Evolutionary conservation across 2,113 vertebrate genomes (phyloP).

Genomic region (Phyllopteryx taeniolatus): DNA sequence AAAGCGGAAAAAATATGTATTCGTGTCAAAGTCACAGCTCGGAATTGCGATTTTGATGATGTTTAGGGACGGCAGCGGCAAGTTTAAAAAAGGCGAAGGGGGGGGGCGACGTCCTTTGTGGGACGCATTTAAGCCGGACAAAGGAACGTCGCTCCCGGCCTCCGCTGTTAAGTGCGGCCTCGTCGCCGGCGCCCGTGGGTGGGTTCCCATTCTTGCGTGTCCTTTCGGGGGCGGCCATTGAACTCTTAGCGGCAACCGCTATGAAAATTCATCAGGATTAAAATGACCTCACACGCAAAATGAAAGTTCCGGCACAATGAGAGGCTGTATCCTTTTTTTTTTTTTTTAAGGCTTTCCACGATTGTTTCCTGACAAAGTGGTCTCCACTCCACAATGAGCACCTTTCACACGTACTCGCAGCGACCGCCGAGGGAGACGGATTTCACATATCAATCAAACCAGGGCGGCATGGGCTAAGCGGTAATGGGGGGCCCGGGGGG

Average conservation of each 20-base stretch:
- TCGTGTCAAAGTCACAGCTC: too few species aligned
- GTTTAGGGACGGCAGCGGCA: background rate
- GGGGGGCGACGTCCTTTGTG: constrained; percentile 57
- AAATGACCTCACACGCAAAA: constrained; percentile 83
- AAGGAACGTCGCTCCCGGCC: constrained; percentile 66
- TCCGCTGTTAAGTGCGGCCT: constrained; percentile 71
- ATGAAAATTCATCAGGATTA: constrained; percentile 85
- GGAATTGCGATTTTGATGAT: too few species aligned
- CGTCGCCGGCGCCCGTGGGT: constrained; percentile 69
- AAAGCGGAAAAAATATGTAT: too few species aligned
- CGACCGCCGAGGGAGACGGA: constrained; percentile 76
- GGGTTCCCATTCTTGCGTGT: constrained; percentile 58
- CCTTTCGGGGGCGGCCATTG: constrained; percentile 76
- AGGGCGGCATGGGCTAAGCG: constrained; percentile 10
- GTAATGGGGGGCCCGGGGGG: background rate
- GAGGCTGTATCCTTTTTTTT: constrained; percentile 70
- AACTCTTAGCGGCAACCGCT: constrained; percentile 68
- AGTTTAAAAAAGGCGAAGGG: background rate
- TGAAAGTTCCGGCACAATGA: constrained; percentile 78
- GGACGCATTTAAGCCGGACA: constrained; percentile 43
- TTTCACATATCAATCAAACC: constrained; percentile 85
- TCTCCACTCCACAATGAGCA: constrained; percentile 76
- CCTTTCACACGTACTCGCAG: constrained; percentile 77
- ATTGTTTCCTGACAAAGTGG: constrained; percentile 82
- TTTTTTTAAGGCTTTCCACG: constrained; percentile 72